Evolutionary conservation across 2,888 invertebrate genomes (phyloP), one percentile per base, ranked within the genome.

Genomic region (Augiades crinisus): DNA sequence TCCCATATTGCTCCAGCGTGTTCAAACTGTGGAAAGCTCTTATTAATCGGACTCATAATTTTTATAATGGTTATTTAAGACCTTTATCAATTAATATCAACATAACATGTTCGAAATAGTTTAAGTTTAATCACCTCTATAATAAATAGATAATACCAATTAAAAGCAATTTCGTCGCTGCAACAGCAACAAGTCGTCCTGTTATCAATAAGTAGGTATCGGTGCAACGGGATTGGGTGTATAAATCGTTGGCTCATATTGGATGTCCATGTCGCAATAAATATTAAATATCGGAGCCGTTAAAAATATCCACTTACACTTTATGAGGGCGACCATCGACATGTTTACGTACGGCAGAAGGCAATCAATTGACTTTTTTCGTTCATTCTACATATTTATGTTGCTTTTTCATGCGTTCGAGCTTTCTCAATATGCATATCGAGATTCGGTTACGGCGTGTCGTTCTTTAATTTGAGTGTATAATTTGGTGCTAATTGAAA

Each of bases 301-400:
- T 87, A 86, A 87, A 81, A 87, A 86, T 89, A 89, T 89, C 89
- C 78, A 61, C 81, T 89, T 89, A 89, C 89, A 87, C 67, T 89
- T 89, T 89, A 89, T 77, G 89, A 88, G 88, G 78, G 77, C 87
- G 79, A 58, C 54, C 62, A 69, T 68, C 67, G 86, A 86, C 88
- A 87, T 84, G 69, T 88, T 89, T 88, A 89, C 88, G 87, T 72
- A 77, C 74, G 71, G 70, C 71, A 68, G 78, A 72, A 69, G 78
- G 79, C 77, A 71, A 86, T 88, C 81, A 83, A 84, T 87, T 83
- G 65, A 57, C 61, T 78, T 83, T 61, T 84, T 85, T 81, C 71
- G 64, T 76, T 73, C 64, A 72, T 73, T 70, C 75, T 72, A 75
- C 74, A 65, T 65, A 66, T 67, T 67, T 67, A 66, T 67, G 64